Conservation (phyloP, 2,797 vertebrate species). For the Girardinus metallicus region DNA sequence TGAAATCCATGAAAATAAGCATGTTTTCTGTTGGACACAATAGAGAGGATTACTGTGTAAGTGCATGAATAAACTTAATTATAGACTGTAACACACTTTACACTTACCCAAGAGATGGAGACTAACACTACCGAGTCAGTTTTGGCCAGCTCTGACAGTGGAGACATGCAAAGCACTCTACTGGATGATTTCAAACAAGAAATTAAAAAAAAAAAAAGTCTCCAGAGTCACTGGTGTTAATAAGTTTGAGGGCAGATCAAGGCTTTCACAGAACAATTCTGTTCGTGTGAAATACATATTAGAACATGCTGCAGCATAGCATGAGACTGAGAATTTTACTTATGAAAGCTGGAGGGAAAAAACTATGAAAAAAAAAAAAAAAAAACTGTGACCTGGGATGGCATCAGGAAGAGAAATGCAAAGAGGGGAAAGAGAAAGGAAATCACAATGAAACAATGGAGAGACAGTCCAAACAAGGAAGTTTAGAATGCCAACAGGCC, state of each 20-base stretch:
- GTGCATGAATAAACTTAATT: constrained; percentile 28
- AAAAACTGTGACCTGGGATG: constrained; percentile 31
- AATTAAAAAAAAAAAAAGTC: constrained; percentile 5
- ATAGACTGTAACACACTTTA: constrained; percentile 3
- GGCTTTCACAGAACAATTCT: constrained; percentile 1
- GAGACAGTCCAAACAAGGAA: constrained; percentile 58
- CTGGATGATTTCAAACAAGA: neutral
- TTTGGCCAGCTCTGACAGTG: constrained; percentile 15
- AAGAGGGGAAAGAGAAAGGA: constrained; percentile 66
- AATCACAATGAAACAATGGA: constrained; percentile 70
- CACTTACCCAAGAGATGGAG: neutral
- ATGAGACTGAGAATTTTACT: constrained; percentile 18
- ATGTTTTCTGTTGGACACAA: constrained; percentile 18
- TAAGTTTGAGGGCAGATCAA: neutral
- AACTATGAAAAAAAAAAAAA: constrained; percentile 4
- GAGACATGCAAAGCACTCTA: neutral
- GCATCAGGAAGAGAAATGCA: constrained; percentile 61
- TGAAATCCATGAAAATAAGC: constrained; percentile 41
- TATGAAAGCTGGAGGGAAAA: neutral
- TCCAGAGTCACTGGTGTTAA: constrained; percentile 3
- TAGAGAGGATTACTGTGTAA: constrained; percentile 14
- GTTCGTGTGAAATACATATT: constrained; percentile 11
- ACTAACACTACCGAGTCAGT: constrained; percentile 1
- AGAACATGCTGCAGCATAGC: constrained; percentile 9
- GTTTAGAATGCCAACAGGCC: constrained; percentile 58